Conservation (phyloP, 1,140 invertebrate species). For the Drosophila arawakana region DNA sequence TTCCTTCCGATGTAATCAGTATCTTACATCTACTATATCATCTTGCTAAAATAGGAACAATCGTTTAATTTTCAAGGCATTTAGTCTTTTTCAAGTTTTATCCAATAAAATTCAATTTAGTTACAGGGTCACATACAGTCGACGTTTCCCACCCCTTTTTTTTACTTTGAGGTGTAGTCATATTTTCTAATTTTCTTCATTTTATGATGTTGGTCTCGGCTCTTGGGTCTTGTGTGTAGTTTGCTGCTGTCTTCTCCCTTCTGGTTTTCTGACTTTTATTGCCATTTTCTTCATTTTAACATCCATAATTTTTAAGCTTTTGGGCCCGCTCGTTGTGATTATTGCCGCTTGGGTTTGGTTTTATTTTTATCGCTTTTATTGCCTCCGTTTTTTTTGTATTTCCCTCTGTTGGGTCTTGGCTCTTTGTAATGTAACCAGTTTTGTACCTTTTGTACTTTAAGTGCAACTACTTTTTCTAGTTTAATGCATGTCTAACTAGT, state of each 20-base stretch:
- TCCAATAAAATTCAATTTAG: too few relatives aligned
- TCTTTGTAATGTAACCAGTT: conserved; percentile 72
- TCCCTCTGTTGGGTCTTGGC: conserved; percentile 9
- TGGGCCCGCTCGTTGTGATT: conserved; percentile 41
- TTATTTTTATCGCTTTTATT: conserved; percentile 53
- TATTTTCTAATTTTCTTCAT: conserved; percentile 68
- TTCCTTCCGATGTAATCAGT: too few relatives aligned
- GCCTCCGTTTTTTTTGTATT: conserved; percentile 24
- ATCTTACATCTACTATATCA: too few relatives aligned
- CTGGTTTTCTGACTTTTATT: conserved; percentile 49
- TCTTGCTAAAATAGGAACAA: too few relatives aligned
- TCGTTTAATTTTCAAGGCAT: too few relatives aligned
- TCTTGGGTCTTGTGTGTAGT: conserved; percentile 39
- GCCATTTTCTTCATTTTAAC: conserved; percentile 70
- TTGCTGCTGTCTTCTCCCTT: background rate
- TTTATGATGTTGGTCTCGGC: conserved; percentile 28
- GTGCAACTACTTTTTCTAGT: conserved; percentile 54
- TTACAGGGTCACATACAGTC: too few relatives aligned
- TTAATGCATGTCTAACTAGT: conserved; percentile 75
- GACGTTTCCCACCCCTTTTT: conserved; percentile 42
- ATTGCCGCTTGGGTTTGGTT: conserved; percentile 39
- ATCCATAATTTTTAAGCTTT: conserved; percentile 69
- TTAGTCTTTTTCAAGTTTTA: too few relatives aligned
- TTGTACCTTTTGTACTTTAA: conserved; percentile 63
- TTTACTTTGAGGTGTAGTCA: conserved; percentile 37